These are phyloP conservation scores for Sebastes miniatus DNA, from an alignment of 2,797 vertebrate genomes.

Conservation along the genomic window DNA sequence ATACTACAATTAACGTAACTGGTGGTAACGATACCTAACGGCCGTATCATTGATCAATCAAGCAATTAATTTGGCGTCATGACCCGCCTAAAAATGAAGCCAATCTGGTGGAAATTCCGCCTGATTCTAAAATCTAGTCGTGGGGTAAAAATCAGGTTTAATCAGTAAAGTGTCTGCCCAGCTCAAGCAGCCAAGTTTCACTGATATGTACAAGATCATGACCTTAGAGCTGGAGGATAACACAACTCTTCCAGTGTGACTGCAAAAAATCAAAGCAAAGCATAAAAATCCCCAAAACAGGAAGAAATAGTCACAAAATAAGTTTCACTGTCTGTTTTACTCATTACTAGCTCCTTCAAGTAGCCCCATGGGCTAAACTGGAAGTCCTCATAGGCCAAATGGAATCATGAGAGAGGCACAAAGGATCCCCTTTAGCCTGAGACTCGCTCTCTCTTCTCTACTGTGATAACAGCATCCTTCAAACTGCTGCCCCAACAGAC, in stretches of 20 bases:
- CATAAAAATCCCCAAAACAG: background rate
- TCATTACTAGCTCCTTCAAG: conserved; percentile 34
- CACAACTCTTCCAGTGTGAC: background rate
- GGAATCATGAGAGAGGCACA: conserved; percentile 67
- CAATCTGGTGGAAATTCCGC: background rate
- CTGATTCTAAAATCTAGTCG: background rate
- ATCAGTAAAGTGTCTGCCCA: background rate
- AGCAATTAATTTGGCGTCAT: background rate
- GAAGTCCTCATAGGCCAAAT: conserved; percentile 50
- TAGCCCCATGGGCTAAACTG: conserved; percentile 48
- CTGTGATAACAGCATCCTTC: conserved; percentile 68
- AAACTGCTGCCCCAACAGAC: conserved; percentile 40
- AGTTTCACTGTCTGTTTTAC: conserved; percentile 35
- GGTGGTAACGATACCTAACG: accelerated
- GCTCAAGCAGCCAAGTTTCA: background rate
- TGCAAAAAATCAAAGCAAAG: background rate
- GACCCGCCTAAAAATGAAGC: background rate
- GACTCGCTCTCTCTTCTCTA: conserved; percentile 41
- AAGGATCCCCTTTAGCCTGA: conserved; percentile 60
- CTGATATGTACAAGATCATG: background rate
- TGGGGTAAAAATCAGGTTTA: background rate
- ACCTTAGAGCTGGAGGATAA: background rate
- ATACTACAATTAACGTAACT: no score
- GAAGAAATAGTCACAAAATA: background rate
- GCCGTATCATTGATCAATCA: background rate